phyloP scores from a whole-genome alignment of 2,888 invertebrate genomes.

The Oscheius sp. region DNA sequence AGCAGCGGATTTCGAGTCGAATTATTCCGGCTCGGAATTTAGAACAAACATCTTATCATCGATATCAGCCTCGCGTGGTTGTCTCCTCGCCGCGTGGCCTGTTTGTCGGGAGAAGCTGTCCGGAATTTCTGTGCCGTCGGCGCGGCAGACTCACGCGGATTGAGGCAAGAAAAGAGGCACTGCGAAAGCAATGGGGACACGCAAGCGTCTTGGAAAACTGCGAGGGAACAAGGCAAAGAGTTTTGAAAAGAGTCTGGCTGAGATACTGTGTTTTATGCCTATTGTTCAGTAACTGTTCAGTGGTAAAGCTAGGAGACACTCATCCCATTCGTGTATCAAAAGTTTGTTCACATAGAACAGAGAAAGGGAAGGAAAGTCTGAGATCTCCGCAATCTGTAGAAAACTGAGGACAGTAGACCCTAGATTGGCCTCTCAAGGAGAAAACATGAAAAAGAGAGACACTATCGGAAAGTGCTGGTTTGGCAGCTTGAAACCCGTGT shows the following conservation, averaged over 20 bases:
- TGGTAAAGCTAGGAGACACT: no score
- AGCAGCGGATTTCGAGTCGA: neutral
- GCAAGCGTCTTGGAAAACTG: neutral
- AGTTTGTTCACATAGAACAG: no score
- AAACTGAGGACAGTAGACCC: no score
- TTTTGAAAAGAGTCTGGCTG: neutral
- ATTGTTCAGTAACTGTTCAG: no score
- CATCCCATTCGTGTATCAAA: no score
- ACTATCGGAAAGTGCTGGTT: neutral
- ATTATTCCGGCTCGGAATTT: slow-evolving; percentile 25
- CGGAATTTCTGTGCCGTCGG: slow-evolving; percentile 1
- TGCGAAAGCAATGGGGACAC: no score
- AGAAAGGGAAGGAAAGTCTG: no score
- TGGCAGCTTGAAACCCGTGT: neutral
- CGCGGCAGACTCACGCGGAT: slow-evolving; percentile 14
- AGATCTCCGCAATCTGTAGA: no score
- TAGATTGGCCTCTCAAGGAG: no score
- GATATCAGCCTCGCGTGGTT: slow-evolving; percentile 31
- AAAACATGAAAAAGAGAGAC: slow-evolving; percentile 1
- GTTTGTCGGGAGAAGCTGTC: slow-evolving; percentile 15
- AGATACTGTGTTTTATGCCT: no score
- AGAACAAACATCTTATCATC: slow-evolving; percentile 33
- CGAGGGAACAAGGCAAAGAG: neutral
- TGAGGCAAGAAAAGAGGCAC: slow-evolving; percentile 17
- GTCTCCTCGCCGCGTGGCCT: slow-evolving; percentile 4